A percentile compares a stretch with the other conserved stretches of the same genome.
These are phyloP conservation scores for Trachops cirrhosus DNA, from an alignment of 2,797 vertebrate species.

Conservation along the genomic window DNA sequence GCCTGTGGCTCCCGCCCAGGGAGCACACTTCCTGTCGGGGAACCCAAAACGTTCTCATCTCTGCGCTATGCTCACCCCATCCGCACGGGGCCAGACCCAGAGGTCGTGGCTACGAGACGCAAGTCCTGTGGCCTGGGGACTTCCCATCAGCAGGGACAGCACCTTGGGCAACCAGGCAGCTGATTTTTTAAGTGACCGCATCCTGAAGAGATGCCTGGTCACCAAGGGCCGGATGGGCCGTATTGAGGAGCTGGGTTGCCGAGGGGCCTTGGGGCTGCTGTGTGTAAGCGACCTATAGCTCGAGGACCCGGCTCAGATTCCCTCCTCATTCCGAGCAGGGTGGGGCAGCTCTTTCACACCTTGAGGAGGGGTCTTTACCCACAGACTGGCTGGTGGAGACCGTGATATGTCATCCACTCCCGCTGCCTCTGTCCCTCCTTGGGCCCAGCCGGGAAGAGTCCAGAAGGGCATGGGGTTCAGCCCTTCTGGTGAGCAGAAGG, in stretches of 20 bases:
- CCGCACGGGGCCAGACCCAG: background rate
- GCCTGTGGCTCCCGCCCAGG: background rate
- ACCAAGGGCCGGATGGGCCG: too few species aligned
- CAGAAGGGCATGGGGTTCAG: background rate
- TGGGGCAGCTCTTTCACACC: rapidly evolving
- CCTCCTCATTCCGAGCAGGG: background rate
- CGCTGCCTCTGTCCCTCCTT: background rate
- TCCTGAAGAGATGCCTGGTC: background rate
- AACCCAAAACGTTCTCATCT: too few species aligned
- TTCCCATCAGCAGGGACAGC: background rate
- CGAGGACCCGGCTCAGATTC: background rate
- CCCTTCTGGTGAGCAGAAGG: background rate
- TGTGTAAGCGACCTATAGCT: rapidly evolving
- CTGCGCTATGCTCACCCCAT: rapidly evolving
- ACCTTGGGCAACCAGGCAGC: too few species aligned
- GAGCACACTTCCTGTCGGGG: background rate
- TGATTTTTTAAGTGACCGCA: background rate
- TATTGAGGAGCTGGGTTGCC: too few species aligned
- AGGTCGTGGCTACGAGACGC: background rate
- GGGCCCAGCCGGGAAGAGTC: background rate
- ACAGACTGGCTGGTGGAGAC: background rate
- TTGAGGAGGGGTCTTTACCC: background rate
- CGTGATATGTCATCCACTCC: background rate
- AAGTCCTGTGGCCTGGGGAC: background rate
- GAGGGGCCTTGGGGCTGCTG: rapidly evolving